These are phyloP conservation scores for Herminia tarsipennalis DNA, from an alignment of 2,888 invertebrate genomes.

Conservation along the genomic window DNA sequence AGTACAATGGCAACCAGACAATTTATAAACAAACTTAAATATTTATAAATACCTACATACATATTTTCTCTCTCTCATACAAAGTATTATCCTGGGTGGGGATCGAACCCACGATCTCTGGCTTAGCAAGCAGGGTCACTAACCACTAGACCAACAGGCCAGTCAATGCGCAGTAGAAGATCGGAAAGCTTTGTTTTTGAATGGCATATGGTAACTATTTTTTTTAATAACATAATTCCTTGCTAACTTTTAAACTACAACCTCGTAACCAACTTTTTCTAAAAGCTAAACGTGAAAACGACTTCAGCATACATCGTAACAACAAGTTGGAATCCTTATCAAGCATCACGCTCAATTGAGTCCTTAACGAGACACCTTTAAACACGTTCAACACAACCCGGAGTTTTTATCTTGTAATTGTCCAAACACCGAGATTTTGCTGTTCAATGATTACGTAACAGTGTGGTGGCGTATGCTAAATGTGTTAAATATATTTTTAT, in stretches of 20 bases:
- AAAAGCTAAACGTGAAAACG: constrained; percentile 10
- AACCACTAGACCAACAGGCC: too few relatives aligned
- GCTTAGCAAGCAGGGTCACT: too few relatives aligned
- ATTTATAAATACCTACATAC: too few relatives aligned
- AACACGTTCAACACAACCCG: constrained; percentile 36
- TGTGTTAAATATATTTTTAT: constrained; percentile 12
- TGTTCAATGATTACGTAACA: constrained; percentile 39
- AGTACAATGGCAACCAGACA: too few relatives aligned
- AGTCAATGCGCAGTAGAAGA: too few relatives aligned
- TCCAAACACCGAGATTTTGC: constrained; percentile 36
- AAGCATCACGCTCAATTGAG: constrained; percentile 53
- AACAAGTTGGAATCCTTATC: constrained; percentile 43
- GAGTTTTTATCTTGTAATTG: constrained; percentile 47
- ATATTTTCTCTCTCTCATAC: too few relatives aligned
- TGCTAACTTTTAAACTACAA: neutral
- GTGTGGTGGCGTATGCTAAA: constrained; percentile 28
- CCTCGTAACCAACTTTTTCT: neutral
- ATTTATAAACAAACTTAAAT: too few relatives aligned
- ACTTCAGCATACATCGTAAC: constrained; percentile 30
- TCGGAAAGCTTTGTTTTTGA: too few relatives aligned
- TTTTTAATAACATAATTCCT: neutral
- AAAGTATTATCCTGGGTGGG: too few relatives aligned
- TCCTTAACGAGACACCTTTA: constrained; percentile 53
- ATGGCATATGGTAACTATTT: too few relatives aligned
- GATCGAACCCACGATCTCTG: too few relatives aligned